Conservation (phyloP, 2,888 invertebrate species). For the Amaurobius ferox region DNA sequence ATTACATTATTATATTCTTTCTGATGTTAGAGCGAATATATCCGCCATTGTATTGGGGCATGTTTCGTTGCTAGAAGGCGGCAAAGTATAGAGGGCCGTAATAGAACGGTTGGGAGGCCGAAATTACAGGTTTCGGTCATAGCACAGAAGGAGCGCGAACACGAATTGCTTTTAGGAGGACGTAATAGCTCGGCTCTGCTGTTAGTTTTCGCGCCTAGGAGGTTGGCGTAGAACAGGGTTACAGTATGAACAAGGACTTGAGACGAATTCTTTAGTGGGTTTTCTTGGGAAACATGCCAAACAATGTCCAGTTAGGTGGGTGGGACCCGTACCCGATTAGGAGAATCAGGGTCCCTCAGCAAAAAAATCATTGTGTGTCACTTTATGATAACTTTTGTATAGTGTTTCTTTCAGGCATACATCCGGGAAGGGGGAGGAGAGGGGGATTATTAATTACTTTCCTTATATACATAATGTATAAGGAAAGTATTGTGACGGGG, state of each 20-base stretch:
- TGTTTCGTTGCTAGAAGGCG: conserved; percentile 17
- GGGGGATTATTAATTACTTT: no score
- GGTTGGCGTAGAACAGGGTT: conserved; percentile 47
- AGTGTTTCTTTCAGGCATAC: no score
- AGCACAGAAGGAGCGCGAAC: conserved; percentile 42
- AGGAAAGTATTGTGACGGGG: no score
- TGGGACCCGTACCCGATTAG: no score
- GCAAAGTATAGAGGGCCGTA: conserved; percentile 48
- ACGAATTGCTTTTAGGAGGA: conserved; percentile 37
- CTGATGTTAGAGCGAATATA: conserved; percentile 19
- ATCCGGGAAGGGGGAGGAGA: no score
- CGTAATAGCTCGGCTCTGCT: conserved; percentile 32
- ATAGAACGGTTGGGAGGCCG: conserved; percentile 44
- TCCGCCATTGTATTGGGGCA: conserved; percentile 45
- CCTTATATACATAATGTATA: no score
- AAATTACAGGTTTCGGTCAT: conserved; percentile 54
- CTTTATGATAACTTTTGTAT: no score
- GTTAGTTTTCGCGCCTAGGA: conserved; percentile 36
- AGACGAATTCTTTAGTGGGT: no score
- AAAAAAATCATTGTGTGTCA: no score
- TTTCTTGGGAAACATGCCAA: no score
- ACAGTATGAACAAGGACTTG: neutral
- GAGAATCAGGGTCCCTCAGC: no score
- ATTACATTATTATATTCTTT: conserved; percentile 40
- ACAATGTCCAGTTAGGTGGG: no score